Base-by-base conservation (phyloP, 1,140 invertebrate genomes). In the Euura saliciscinereae region DNA sequence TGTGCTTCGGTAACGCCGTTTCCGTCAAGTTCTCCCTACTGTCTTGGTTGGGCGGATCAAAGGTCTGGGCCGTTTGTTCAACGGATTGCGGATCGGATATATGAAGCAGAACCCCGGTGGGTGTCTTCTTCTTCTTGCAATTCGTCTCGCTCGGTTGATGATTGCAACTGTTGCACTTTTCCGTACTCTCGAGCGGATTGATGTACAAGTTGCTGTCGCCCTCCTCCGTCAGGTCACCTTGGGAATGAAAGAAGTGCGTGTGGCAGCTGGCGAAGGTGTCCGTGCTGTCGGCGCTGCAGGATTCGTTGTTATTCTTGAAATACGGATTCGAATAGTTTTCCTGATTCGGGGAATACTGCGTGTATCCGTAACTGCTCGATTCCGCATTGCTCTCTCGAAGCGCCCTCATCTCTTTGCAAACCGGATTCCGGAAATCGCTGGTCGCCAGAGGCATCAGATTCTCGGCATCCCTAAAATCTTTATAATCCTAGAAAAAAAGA, bases 251-350 rank as follows among this genome's bases (percentile, higher is more conserved):
- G 78, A 96, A 96, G 89, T 98, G 96, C 76, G 97, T 98, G 89
- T 96, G 94, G 89, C 97, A 99, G 87, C 95, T 97, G 83, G 95
- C 95, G 88, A 96, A 99, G 71, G 97, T 98, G 87, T 98, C 97
- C 44, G 94, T 95, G 79, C 94, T 95, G 80, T 95, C 94, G 65
- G 95, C 90, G 82, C 93, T 94, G 69, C 92, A 93, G 73, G 93
- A 85, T 70, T 95, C 93, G 75, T 89, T 91, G 80, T 90, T 90
- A 72, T 85, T 85, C 75, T 88, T 88, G 70, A 85, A 86, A 76
- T 78, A 79, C 69, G 71, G 76, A 59, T 43, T 2, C 67, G 13
- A 4, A 6, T 64, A 6, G 71, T 71, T n/a, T 70, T 44, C 67
- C 44, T 80, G 80, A 3, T 74, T 59, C 0, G 79, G 76, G 0